phyloP scores from a whole-genome alignment of 2,888 invertebrate genomes.

The Osedax frankpressi region DNA sequence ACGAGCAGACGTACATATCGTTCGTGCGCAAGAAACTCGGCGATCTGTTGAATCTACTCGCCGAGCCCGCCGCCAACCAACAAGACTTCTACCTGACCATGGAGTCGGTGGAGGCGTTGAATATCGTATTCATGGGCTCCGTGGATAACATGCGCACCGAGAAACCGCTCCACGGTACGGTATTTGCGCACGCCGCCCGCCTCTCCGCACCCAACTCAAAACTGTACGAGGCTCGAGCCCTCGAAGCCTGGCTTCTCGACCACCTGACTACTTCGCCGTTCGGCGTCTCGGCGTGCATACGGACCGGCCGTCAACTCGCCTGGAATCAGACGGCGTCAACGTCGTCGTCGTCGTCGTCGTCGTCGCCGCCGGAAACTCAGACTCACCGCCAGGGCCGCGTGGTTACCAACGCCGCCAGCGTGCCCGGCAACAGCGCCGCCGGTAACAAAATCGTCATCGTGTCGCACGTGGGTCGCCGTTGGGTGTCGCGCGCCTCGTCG shows the following conservation, averaged over 20 bases:
- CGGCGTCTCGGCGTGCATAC: conserved; percentile 42
- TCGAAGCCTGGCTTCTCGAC: conserved; percentile 42
- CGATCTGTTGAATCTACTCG: not conserved
- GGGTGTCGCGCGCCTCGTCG: conserved; percentile 42
- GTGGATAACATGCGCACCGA: not conserved
- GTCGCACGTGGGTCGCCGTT: conserved; percentile 44
- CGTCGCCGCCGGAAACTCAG: not conserved
- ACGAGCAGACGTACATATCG: not conserved
- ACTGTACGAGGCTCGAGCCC: conserved; percentile 33
- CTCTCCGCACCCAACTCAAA: conserved; percentile 31
- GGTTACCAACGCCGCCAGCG: conserved; percentile 42
- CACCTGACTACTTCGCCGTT: conserved; percentile 40
- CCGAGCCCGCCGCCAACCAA: not conserved
- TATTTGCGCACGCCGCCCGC: not conserved
- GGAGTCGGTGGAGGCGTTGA: not conserved
- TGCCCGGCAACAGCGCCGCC: conserved; percentile 37
- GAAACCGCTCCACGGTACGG: not conserved
- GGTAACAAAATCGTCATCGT: conserved; percentile 45
- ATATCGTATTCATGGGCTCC: not conserved
- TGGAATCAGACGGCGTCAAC: conserved; percentile 29
- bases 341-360: not conserved
- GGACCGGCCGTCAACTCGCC: conserved; percentile 39
- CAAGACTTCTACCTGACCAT: not conserved
- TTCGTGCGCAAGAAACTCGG: not conserved
- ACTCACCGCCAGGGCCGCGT: conserved; percentile 36